Base-by-base conservation (phyloP, 92 coral and sea anemone genomes). In the Zoanthus sociatus region DNA sequence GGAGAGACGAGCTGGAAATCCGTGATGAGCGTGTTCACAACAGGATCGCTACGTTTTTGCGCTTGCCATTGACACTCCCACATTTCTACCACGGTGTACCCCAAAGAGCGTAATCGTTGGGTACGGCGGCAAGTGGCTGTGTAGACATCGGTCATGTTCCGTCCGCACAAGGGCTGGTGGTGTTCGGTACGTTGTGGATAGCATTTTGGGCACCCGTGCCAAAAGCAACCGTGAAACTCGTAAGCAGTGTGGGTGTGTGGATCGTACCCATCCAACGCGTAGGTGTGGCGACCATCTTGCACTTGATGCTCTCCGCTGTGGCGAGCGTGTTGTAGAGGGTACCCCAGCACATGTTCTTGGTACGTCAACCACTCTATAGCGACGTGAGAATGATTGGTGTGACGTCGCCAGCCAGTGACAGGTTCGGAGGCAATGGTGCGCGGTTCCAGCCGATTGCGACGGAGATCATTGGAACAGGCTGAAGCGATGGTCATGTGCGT, bases 401-500 rank as follows among this genome's bases (percentile, higher is more conserved):
- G 69, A 6, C 20, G 69, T 6, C 69, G 69, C 69, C 69, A 63
- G 18, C 69, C 69, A 6, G 26, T 15, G n/a, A 63, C 18, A 16
- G 69, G 69, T 63, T 63, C 69, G 18, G 69, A 63, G 18, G 69
- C 69, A 15, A 3, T 63, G 18, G 77, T 33, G 77, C 31, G 42
- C 18, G 18, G 53, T 42, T 37, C 53, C 53, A 72, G 9, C 13
- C 77, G 53, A 53, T 72, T 72, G 20, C 53, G 54, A 5, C 77
- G 77, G 8, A 72, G 53, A 42, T 72, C 77, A 17, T 16, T 33
- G 21, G 31, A 20, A 16, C 77, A 72, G 32, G 77, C 77, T 7
- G 77, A 72, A 18, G 77, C 77, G 54, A 72, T 72, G 53, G 77
- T 82, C 86, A 82, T 82, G 18, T 82, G 78, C 1, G 58, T 71